A percentile compares a stretch with the other conserved stretches of the same genome.
phyloP scores from a whole-genome alignment of 2,113 vertebrate genomes.

The Plecotus auritus region DNA sequence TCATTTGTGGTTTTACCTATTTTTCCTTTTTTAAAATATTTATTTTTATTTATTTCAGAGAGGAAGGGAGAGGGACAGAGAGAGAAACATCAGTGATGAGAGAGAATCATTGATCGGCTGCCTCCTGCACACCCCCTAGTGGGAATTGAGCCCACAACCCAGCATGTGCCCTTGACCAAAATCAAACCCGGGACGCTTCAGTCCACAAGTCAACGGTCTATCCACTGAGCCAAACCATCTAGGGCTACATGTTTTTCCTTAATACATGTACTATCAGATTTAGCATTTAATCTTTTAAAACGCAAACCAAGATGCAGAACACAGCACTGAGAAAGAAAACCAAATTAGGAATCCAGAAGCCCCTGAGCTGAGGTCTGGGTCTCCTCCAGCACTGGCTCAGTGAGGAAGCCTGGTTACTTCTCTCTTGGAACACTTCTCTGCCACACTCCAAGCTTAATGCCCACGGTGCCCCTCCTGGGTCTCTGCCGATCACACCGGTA shows the following conservation, averaged over 20 bases:
- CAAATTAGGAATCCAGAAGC: not conserved
- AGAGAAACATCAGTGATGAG: too few relatives aligned
- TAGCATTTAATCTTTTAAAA: constrained; percentile 55
- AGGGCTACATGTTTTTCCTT: not conserved
- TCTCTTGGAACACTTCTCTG: not conserved
- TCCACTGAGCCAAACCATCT: too few relatives aligned
- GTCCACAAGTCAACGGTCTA: too few relatives aligned
- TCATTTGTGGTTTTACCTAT: not conserved
- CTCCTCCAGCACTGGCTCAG: not conserved
- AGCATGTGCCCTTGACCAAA: too few relatives aligned
- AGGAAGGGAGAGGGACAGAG: too few relatives aligned
- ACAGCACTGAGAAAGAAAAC: constrained; percentile 31
- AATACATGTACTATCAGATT: constrained; percentile 59
- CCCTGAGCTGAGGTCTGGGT: not conserved
- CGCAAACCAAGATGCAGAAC: constrained; percentile 46
- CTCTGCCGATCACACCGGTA: not conserved
- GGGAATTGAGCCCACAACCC: too few relatives aligned
- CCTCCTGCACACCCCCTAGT: too few relatives aligned
- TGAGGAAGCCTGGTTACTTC: not conserved
- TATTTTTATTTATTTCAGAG: too few relatives aligned
- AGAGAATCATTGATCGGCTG: too few relatives aligned
- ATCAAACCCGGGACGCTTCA: too few relatives aligned
- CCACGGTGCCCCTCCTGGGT: not conserved
- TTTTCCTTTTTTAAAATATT: not conserved
- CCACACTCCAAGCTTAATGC: not conserved